Evolutionary conservation across 92 coral and sea anemone species (phyloP), one percentile per base, ranked within the genome.

Genomic region (Siderastrea radians): DNA sequence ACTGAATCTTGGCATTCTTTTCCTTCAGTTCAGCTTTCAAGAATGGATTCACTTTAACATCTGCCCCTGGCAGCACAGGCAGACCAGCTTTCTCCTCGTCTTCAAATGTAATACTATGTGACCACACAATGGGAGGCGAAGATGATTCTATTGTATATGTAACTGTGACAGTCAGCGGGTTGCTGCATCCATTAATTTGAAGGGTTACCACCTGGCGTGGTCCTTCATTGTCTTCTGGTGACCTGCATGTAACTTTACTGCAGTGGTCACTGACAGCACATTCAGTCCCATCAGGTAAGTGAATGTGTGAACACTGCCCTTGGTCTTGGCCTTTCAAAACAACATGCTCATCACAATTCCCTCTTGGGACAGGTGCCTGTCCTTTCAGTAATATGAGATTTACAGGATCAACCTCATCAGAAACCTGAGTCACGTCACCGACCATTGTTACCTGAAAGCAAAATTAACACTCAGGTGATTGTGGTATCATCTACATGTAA

Each of bases 81-180:
- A 49, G 1, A 6, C 8, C 11, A 3, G 74, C 60, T 26, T 26
- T 50, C 5, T 79, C 84, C 4, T 74, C 84, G 50, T 65, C 71
- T 65, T 64, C 2, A 65, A 79, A 79, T 11, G 58, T 51, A n/a
- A n/a, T n/a, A n/a, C n/a, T n/a, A 49, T 79, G 84, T 43, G 84
- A 79, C 84, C 84, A 79, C 71, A 3, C 11, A 16, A 2, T 3
- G 1, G 7, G 16, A 68, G 16, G 3, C 4, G 19, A 19, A 57
- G 19, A 8, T 10, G 12, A 0, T 6, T 3, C 4, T n/a, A 49
- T 48, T 9, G 10, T 12, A 1, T 5, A 4, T 3, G 60, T 49
- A 79, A 79, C 84, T 64, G 61, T 64, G 4, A 61, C 73, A 17
- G 70, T 65, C 59, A 63, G 9, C 26, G 60, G 59, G 3, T 26